These are phyloP conservation scores for Leptopilina clavipes DNA, from an alignment of 1,140 invertebrate species.

Conservation along the genomic window DNA sequence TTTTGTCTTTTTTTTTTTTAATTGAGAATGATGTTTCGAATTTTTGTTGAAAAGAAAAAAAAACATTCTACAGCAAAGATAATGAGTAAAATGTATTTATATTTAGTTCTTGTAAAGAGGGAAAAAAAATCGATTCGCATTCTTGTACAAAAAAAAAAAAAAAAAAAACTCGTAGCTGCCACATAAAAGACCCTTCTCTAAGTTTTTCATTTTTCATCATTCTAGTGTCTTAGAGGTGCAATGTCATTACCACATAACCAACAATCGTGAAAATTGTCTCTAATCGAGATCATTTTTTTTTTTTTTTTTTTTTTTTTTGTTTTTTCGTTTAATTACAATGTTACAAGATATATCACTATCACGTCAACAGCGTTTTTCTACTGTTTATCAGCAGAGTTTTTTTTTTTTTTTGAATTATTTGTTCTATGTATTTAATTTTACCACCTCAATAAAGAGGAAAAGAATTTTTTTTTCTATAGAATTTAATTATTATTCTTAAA, in stretches of 20 bases:
- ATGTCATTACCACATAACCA: constrained; percentile 13
- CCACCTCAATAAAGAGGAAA: too few relatives aligned
- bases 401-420: neutral
- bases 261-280: constrained; percentile 17
- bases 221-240: constrained; percentile 2
- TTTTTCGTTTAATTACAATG: neutral
- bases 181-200: neutral
- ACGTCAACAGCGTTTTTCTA: neutral
- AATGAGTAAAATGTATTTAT: neutral
- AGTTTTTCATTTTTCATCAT: neutral
- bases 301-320: too few relatives aligned
- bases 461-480: too few relatives aligned
- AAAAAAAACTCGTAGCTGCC: constrained; percentile 20
- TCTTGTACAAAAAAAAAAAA: neutral
- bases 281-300: neutral
- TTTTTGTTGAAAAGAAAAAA: neutral
- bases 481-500: too few relatives aligned
- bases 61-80: neutral
- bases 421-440: too few relatives aligned
- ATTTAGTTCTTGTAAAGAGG: neutral
- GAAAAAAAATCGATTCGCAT: constrained; percentile 6
- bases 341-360: constrained; percentile 11
- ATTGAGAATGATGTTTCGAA: neutral
- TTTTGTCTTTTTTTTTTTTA: neutral
- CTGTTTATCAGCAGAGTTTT: neutral